Evolutionary conservation across 2,888 invertebrate genomes (phyloP), one percentile per base, ranked within the genome.

Genomic region (Anoplius nigerrimus): DNA sequence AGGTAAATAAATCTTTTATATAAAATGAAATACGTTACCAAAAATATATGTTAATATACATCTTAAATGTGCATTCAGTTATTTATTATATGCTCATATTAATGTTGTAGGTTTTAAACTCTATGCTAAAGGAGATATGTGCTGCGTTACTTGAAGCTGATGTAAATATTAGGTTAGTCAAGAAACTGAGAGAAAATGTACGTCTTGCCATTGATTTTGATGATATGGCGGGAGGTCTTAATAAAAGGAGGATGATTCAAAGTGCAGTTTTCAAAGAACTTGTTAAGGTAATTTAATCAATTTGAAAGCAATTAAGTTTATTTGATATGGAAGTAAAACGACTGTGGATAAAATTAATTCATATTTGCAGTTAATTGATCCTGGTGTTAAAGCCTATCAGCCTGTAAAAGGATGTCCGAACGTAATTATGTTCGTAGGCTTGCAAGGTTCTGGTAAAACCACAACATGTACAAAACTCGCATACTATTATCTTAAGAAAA

Each of bases 401-500:
- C 99, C 99, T 53, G 91, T 95, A 0, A 99, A 99, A 90, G 99
- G 98, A 59, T 94, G 94, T 86, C 93, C 96, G 53, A 99, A 99
- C 90, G 92, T 99, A 20, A 95, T 99, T 80, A 99, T 99, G 99
- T 99, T 99, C 91, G 99, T 99, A 62, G 99, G 99, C 84, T 92
- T 99, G 13, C 99, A 99, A 91, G 99, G 99, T 72, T 98, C 98
- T 66, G 99, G 99, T 79, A 99, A 99, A 92, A 99, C 99, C 0
- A 99, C 99, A 22, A 98, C 99, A 0, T 99, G 99, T 91, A 99
- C 99, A 74, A 99, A 99, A 91, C 91, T 99, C 85, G 99, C 99
- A 18, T 99, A 99, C 90, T 96, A 98, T 90, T 99, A 99, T 90
- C 93, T 98, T 88, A 96, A 98, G 87, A 99, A 99, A 89, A 98